Percentiles rank a stretch among this genome's conserved stretches.
These are phyloP conservation scores for Leucozona laternaria DNA, from an alignment of 2,888 invertebrate genomes.

Conservation along the genomic window DNA sequence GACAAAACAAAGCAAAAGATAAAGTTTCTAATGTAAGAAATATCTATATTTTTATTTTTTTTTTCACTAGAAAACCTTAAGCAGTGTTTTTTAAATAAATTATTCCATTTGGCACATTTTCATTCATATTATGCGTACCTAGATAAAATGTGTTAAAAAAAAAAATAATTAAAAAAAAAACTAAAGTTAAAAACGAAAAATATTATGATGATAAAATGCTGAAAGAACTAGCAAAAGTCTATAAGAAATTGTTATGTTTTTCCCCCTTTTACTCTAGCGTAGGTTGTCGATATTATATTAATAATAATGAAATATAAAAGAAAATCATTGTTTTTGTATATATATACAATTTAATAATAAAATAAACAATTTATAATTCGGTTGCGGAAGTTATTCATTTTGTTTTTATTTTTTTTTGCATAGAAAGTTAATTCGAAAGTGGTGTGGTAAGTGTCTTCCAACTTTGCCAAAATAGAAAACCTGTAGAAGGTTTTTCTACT, in stretches of 20 bases:
- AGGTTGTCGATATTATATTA: conserved; percentile 68
- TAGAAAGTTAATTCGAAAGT: not conserved
- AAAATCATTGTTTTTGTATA: conserved; percentile 71
- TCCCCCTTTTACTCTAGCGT: conserved; percentile 68
- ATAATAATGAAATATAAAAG: conserved; percentile 25
- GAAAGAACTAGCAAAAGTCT: conserved; percentile 60
- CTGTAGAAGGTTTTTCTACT: no score
- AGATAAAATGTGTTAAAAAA: conserved; percentile 38
- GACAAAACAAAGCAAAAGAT: conserved; percentile 1
- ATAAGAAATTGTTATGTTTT: conserved; percentile 72
- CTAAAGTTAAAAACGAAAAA: conserved; percentile 35
- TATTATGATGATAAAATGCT: conserved; percentile 41
- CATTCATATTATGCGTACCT: conserved; percentile 56
- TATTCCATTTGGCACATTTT: conserved; percentile 49
- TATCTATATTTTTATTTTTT: not conserved
- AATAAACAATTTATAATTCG: conserved; percentile 73
- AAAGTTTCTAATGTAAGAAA: conserved; percentile 30
- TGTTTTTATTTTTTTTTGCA: conserved; percentile 1
- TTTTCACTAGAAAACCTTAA: conserved; percentile 18
- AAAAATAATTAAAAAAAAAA: conserved; percentile 26
- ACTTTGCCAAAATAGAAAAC: no score
- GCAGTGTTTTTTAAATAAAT: conserved; percentile 51
- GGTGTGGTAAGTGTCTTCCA: not conserved
- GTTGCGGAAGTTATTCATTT: conserved; percentile 62
- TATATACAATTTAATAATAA: conserved; percentile 69